Base-by-base conservation (phyloP, 92 coral and sea anemone species). In the Anthopleura xanthogrammica region DNA sequence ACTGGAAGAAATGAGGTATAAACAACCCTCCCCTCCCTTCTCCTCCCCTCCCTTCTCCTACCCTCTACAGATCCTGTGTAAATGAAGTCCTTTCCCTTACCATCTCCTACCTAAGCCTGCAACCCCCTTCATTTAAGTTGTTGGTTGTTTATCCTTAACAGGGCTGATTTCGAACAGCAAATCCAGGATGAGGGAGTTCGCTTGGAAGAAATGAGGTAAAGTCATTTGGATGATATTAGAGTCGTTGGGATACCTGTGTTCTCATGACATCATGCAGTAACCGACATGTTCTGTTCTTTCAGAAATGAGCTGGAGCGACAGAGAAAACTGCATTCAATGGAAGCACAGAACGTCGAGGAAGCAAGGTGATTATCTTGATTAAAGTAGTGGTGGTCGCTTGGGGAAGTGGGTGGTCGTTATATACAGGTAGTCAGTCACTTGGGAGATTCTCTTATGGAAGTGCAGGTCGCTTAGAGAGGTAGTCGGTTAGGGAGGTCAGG, bases 241-340 rank as follows among this genome's bases (percentile, higher is more conserved):
- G 36, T 29, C 36, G 60, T 16, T 76, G 79, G 41, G 79, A 76
- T 76, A 13, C 23, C 39, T 19, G 24, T 46, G 57, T 16, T 76
- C 16, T 75, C 19, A 75, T 76, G 36, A 3, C 17, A 4, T 16
- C 50, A 41, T 40, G 36, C 50, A 40, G 22, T 74, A 24, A 74
- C 55, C 58, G 22, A 11, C 42, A 56, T 17, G 22, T 7, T 42
- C 24, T 50, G 0, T 24, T 79, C 52, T 72, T 70, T 24, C 88
- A 96, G 99, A 72, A 95, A 94, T 65, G 99, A 96, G 48, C 90
- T 96, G 72, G 99, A 96, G 78, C 95, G 98, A 40, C 99, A 96
- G 75, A 85, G 98, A 75, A 88, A 88, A 79, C 94, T 96, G n/a
- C 97, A 94, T 80, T 89, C 90, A 1, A 91, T 91, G 88, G 98